Evolutionary conservation across 2,797 vertebrate genomes (phyloP), one percentile per base, ranked within the genome.

Genomic region (Melanotaenia nigrans): DNA sequence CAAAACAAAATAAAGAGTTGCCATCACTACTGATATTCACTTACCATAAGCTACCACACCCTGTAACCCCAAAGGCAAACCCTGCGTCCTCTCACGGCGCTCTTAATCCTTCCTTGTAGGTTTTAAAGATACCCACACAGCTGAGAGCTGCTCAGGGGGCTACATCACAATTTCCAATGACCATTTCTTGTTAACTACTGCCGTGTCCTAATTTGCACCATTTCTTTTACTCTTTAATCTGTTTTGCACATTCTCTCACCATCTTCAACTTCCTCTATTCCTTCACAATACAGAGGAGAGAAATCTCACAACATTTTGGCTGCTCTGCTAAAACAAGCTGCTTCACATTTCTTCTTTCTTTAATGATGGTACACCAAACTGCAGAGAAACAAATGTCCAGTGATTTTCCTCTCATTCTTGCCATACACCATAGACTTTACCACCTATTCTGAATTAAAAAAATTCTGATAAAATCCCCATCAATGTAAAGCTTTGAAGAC

Each of bases 1-100:
- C 81, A 87, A 90, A 87, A 89, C 84, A 81, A 90, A 91, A 89
- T 89, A 90, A 92, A 91, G 88, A 93, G 85, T 85, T 83, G 22
- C 89, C 83, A 74, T 84, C 65, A n/a, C 86, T 89, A 87, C 87
- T 65, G 64, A 78, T 75, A 61, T 65, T 12, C 64, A 87, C 86
- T 45, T 89, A 83, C 87, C 71, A 30, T 75, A 77, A 65, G 75
- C 71, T 74, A 36, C 42, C 83, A 65, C 9, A 83, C 81, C 84
- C 68, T 83, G 85, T 83, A 91, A 82, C 90, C 90, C 89, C 85
- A 74, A 77, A 75, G 55, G 56, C 77, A 80, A 79, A 72, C 69
- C 40, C 40, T 75, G 42, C 30, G 42, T 65, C 3, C 6, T 66
- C 57, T 57, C 35, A 61, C 13, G 57, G 22, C 24, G 53, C 73